phyloP scores from a whole-genome alignment of 92 coral and sea anemone species.

The Phymanthus crucifer region DNA sequence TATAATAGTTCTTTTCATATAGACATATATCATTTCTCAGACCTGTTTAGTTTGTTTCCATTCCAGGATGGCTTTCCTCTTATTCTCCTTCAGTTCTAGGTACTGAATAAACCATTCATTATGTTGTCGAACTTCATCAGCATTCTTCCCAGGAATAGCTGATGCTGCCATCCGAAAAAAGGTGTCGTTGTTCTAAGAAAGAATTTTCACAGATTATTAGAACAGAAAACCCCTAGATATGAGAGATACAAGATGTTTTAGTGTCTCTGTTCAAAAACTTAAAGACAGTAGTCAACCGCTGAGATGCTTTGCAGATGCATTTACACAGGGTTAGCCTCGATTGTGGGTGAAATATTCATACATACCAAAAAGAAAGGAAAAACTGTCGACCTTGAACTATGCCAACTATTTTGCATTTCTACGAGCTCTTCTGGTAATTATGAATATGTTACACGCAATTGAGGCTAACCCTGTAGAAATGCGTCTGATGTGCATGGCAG shows the following conservation, averaged over 20 bases:
- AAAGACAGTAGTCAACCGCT: too few species aligned
- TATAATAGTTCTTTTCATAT: background rate
- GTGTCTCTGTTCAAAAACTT: too few species aligned
- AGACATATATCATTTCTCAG: background rate
- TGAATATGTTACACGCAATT: too few species aligned
- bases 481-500: too few species aligned
- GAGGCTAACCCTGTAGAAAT: too few species aligned
- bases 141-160: conserved; percentile 79
- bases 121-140: conserved; percentile 88
- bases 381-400: too few species aligned
- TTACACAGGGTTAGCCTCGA: too few species aligned
- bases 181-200: conserved; percentile 63
- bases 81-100: conserved; percentile 75
- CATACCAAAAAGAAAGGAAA: background rate
- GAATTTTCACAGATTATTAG: too few species aligned
- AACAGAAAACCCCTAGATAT: background rate
- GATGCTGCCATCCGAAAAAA: conserved; percentile 73
- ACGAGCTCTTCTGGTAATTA: too few species aligned
- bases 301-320: background rate
- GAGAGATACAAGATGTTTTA: background rate
- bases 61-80: conserved; percentile 80
- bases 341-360: too few species aligned
- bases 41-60: conserved; percentile 87
- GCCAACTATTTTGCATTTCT: too few species aligned
- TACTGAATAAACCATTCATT: conserved; percentile 96